Base-by-base conservation (phyloP, 2,797 vertebrate genomes). In the Molossus alvarezi region DNA sequence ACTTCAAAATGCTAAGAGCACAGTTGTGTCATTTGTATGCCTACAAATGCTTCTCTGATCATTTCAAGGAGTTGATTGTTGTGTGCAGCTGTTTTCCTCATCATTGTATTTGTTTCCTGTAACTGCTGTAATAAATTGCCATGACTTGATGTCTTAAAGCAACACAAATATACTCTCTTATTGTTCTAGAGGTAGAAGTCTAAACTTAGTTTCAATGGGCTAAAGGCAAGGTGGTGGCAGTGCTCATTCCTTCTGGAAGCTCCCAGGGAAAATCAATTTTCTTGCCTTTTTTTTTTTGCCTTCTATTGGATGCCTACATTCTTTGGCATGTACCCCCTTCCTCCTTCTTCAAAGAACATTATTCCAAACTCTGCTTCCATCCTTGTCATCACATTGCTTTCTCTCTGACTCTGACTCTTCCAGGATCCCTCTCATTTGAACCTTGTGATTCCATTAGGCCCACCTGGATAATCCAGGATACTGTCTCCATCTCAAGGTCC, bases 11-110 rank as follows among this genome's bases (percentile, higher is more conserved):
- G 8, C n/a, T 15, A 65, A 69, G 51, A 81, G 12, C 13, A 9
- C 5, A 29, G 1, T n/a, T 60, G 4, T 80, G 73, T 15, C 7
- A 9, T 17, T 55, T 55, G 17, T 91, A 25, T 89, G 23, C 29
- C n/a, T 41, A 48, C 65, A 65, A 37, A 33, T 53, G 18, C 67
- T 62, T 87, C 71, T 94, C n/a, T 71, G 53, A 85, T 85, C 13
- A 27, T 79, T 92, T 92, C 53, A 93, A 82, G 72, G 58, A 94
- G 65, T 82, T 88, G 1, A 17, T 55, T 55, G 3, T 67, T 21
- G 17, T 48, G 33, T 60, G 8, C 23, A 94, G 18, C n/a, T 76
- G 14, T 77, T 87, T 89, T 62, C 29, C 5, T 85, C 80, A 51
- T 53, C 73, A 25, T 57, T 76, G 3, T 5, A 48, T 79, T 71